Percentiles rank a stretch among this genome's conserved stretches.
Conservation (phyloP, 1,140 invertebrate genomes). For the Drosophila kohkoa region DNA sequence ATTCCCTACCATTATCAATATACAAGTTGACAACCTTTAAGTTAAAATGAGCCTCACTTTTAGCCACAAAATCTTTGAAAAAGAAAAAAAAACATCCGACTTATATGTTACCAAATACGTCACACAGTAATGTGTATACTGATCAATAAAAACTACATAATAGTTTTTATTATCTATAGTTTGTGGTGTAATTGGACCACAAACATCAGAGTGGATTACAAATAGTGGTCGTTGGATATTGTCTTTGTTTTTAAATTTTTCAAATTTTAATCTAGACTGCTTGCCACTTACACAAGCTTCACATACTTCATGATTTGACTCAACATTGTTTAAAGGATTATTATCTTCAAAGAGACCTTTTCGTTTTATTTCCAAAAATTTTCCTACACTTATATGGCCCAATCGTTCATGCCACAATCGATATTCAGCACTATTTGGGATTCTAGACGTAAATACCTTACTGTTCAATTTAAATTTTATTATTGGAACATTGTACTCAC, state of each 20-base stretch:
- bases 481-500: too few relatives aligned
- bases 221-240: neutral
- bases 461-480: too few relatives aligned
- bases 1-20: too few relatives aligned
- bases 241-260: neutral
- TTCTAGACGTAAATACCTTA: too few relatives aligned
- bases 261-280: neutral
- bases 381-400: too few relatives aligned
- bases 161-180: neutral
- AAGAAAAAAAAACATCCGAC: neutral
- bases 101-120: neutral
- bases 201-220: neutral
- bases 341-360: too few relatives aligned
- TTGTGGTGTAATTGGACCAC: neutral
- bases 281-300: too few relatives aligned
- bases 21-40: conserved; percentile 67
- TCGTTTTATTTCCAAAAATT: too few relatives aligned
- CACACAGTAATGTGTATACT: conserved; percentile 9
- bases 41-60: conserved; percentile 52
- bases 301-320: too few relatives aligned
- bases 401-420: too few relatives aligned
- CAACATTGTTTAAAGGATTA: too few relatives aligned
- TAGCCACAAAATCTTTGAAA: conserved; percentile 1
- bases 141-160: conserved; percentile 5
- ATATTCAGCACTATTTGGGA: too few relatives aligned